phyloP scores from a whole-genome alignment of 2,797 vertebrate genomes.

The Adrianichthys oophorus region DNA sequence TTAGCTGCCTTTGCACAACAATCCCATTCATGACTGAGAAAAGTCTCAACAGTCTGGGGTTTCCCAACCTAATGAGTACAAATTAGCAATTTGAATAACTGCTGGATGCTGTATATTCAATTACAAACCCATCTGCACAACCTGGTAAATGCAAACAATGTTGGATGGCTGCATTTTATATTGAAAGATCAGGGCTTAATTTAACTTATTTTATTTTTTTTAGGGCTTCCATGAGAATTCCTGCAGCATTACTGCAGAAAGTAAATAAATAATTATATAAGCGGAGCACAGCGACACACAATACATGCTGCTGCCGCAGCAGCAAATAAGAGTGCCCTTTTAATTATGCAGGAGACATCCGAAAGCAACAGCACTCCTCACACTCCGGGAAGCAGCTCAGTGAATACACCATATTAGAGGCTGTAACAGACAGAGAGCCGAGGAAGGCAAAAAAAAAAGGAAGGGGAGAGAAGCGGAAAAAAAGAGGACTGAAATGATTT shows the following conservation, averaged over 20 bases:
- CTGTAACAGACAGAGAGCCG: constrained; percentile 57
- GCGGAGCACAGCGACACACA: constrained; percentile 74
- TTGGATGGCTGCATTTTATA: constrained; percentile 19
- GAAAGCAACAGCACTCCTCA: constrained; percentile 80
- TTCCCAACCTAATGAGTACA: constrained; percentile 36
- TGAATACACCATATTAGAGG: constrained; percentile 74
- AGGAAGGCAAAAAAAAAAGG: constrained; percentile 5
- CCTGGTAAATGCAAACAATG: constrained; percentile 20
- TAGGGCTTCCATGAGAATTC: constrained; percentile 46
- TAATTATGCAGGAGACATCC: constrained; percentile 85
- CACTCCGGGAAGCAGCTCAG: constrained; percentile 73
- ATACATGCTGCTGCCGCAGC: constrained; percentile 71
- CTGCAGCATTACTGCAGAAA: constrained; percentile 53
- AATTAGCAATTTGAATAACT: constrained; percentile 40
- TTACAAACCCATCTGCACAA: constrained; percentile 12
- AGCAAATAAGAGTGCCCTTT: constrained; percentile 78
- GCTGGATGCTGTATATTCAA: constrained; percentile 40
- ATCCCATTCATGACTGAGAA: constrained; percentile 44
- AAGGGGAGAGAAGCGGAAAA: constrained; percentile 25
- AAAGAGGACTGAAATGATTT: constrained; percentile 47
- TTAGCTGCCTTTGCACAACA: constrained; percentile 47
- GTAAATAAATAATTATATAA: constrained; percentile 80
- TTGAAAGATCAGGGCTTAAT: constrained; percentile 15
- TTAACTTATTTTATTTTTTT: neutral
- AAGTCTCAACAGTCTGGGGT: constrained; percentile 42